These are phyloP conservation scores for Carcharodon carcharias DNA, from an alignment of 2,797 vertebrate genomes.

Conservation along the genomic window DNA sequence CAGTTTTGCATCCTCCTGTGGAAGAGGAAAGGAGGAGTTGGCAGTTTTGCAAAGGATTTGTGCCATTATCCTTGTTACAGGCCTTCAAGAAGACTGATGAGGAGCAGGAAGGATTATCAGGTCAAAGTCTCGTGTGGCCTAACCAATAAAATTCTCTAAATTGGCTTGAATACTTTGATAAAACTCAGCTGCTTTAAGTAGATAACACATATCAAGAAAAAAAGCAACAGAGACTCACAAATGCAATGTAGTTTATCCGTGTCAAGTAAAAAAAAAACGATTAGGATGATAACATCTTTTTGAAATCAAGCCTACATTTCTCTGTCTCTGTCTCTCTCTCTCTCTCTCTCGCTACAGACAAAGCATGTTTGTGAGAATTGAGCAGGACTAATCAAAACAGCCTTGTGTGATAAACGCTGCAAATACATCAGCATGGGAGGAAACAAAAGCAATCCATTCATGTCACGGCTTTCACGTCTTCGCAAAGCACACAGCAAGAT, in stretches of 20 bases:
- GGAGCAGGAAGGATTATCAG: neutral
- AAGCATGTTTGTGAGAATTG: neutral
- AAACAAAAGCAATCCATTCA: neutral
- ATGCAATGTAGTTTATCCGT: neutral
- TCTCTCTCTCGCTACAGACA: neutral
- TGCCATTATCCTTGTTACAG: neutral
- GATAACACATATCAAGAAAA: neutral
- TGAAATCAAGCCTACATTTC: neutral
- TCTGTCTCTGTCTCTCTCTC: neutral
- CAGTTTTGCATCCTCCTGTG: neutral
- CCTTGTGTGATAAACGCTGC: no score
- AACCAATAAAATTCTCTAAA: neutral
- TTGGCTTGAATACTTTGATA: constrained; percentile 15
- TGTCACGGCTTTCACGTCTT: neutral
- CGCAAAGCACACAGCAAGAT: neutral
- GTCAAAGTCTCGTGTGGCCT: neutral
- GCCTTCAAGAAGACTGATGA: neutral
- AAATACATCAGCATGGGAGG: no score
- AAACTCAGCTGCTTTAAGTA: neutral
- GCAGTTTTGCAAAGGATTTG: neutral
- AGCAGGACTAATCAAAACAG: neutral
- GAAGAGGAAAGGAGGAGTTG: neutral
- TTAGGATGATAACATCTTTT: neutral
- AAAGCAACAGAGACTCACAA: neutral
- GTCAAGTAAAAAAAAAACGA: neutral